phyloP scores from a whole-genome alignment of 2,797 vertebrate species.

The Moxostoma hubbsi region DNA sequence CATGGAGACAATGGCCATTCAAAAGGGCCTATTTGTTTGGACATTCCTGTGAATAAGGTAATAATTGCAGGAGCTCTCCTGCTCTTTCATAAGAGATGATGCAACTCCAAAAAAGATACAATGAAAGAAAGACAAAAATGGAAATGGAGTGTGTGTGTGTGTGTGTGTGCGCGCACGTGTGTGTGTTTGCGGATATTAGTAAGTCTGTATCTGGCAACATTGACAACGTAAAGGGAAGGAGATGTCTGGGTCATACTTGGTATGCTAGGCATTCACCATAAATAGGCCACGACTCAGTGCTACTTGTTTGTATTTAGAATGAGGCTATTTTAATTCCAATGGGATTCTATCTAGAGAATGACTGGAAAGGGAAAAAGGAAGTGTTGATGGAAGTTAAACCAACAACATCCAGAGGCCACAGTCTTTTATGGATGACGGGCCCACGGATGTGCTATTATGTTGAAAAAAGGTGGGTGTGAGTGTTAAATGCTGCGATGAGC shows the following conservation, averaged over 20 bases:
- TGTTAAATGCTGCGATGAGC: not conserved
- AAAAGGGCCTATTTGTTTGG: slow-evolving; percentile 70
- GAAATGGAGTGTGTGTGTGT: slow-evolving; percentile 13
- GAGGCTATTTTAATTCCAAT: slow-evolving; percentile 63
- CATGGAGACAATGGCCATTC: slow-evolving; percentile 76
- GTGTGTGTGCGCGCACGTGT: slow-evolving; percentile 13
- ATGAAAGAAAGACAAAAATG: slow-evolving; percentile 63
- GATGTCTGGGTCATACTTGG: slow-evolving; percentile 64
- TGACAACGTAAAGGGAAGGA: slow-evolving; percentile 54
- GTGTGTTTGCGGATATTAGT: not conserved
- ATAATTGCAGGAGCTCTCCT: slow-evolving; percentile 76
- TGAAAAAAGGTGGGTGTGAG: not conserved
- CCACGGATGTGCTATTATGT: slow-evolving; percentile 15
- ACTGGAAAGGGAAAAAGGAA: slow-evolving; percentile 74
- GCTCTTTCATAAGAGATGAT: slow-evolving; percentile 71
- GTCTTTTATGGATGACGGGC: not conserved
- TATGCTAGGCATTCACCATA: slow-evolving; percentile 72
- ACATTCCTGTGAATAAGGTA: slow-evolving; percentile 71
- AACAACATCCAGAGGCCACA: slow-evolving; percentile 3
- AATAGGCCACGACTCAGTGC: slow-evolving; percentile 63
- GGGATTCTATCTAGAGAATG: slow-evolving; percentile 68
- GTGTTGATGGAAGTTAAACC: slow-evolving; percentile 68
- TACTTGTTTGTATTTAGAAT: slow-evolving; percentile 64
- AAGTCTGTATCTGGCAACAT: slow-evolving; percentile 60
- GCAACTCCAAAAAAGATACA: slow-evolving; percentile 58